phyloP scores from a whole-genome alignment of 2,797 vertebrate genomes.

The Odontamblyopus rebecca region DNA sequence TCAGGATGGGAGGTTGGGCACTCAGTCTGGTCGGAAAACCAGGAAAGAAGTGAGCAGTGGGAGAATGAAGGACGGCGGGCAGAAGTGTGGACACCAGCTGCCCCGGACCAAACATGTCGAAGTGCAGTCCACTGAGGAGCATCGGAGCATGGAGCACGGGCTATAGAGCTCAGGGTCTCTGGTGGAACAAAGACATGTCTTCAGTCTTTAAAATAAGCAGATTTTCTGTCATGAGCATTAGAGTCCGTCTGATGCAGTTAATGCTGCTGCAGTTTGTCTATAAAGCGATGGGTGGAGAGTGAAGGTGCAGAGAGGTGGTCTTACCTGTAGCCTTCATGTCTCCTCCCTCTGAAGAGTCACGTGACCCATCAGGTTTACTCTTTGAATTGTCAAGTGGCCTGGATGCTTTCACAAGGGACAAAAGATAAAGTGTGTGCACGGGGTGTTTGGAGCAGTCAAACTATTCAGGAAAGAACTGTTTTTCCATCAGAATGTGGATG shows the following conservation, averaged over 20 bases:
- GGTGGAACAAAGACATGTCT: conserved; percentile 43
- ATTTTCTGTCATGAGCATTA: not conserved
- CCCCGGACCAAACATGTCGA: conserved; percentile 79
- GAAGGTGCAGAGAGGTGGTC: conserved; percentile 60
- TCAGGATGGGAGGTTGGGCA: conserved; percentile 72
- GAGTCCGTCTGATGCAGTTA: conserved; percentile 6
- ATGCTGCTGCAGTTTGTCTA: conserved; percentile 27
- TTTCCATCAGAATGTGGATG: too few relatives aligned
- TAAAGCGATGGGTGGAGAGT: conserved; percentile 45
- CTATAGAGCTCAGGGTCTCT: conserved; percentile 21
- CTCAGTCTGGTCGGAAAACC: conserved; percentile 72
- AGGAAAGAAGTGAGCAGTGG: conserved; percentile 77
- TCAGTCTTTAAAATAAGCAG: not conserved
- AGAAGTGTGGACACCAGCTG: conserved; percentile 76
- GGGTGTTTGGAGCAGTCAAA: not conserved
- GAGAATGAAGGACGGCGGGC: conserved; percentile 76
- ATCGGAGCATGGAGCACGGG: conserved; percentile 27
- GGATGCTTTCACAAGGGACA: not conserved
- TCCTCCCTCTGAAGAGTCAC: conserved; percentile 58
- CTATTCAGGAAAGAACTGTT: not conserved
- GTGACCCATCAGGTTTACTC: conserved; percentile 56
- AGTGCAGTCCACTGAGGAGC: conserved; percentile 33
- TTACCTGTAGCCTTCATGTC: conserved; percentile 65
- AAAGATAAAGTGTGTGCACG: not conserved
- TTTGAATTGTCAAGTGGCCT: not conserved